Percentiles rank a stretch among this genome's conserved stretches.
These are phyloP conservation scores for Nasonia giraulti DNA, from an alignment of 1,140 invertebrate genomes.

Conservation along the genomic window DNA sequence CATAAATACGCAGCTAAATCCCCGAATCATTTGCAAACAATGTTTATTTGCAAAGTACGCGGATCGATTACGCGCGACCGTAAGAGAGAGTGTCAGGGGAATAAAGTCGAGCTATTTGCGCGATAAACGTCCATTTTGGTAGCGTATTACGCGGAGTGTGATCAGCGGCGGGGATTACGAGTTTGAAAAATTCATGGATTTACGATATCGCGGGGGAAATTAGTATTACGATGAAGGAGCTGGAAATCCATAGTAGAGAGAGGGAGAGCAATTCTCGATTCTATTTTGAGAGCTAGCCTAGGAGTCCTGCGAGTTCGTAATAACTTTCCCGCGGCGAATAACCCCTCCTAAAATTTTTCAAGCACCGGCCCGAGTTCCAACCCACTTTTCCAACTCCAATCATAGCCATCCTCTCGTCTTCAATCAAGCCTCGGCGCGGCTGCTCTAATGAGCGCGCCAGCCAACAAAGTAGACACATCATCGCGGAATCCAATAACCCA, in stretches of 20 bases:
- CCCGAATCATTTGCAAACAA: slow-evolving; percentile 33
- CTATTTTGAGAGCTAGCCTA: too few relatives aligned
- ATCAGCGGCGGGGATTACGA: background rate
- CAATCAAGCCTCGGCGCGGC: slow-evolving; percentile 13
- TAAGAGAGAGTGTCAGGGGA: background rate
- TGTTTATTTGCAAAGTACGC: slow-evolving; percentile 35
- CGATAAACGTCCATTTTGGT: background rate
- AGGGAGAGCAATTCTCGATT: too few relatives aligned
- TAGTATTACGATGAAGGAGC: too few relatives aligned
- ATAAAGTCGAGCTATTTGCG: slow-evolving; percentile 14
- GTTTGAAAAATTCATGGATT: background rate
- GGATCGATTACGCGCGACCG: background rate
- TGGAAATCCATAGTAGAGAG: too few relatives aligned
- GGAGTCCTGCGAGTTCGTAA: background rate
- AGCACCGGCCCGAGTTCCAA: background rate
- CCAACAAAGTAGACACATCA: slow-evolving; percentile 40
- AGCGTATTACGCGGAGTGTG: background rate
- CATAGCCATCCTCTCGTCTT: slow-evolving; percentile 2
- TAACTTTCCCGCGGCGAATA: background rate
- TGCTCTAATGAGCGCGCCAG: slow-evolving; percentile 21
- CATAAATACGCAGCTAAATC: slow-evolving; percentile 1
- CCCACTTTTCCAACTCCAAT: background rate
- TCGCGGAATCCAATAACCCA: slow-evolving; percentile 39
- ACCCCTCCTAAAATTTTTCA: background rate
- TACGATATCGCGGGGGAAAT: too few relatives aligned